Evolutionary conservation across 2,888 invertebrate species (phyloP), one percentile per base, ranked within the genome.

Genomic region (Piscicola geometra): DNA sequence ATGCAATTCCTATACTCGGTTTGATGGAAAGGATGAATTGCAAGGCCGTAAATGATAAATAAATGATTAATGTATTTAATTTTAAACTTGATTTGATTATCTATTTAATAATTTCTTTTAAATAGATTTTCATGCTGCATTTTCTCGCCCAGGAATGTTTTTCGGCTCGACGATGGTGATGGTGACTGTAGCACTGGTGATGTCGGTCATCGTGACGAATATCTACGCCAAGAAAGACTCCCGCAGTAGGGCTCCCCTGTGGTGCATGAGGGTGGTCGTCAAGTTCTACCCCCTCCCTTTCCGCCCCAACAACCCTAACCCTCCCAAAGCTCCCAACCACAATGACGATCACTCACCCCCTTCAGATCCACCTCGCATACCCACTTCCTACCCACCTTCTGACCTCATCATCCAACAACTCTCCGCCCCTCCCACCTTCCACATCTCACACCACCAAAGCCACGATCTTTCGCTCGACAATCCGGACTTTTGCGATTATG

Each of bases 161-260:
- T 79, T 80, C 52, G 79, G 78, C n/a, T 77, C 77, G 35, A 80
- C 80, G 25, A 80, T 80, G 80, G 75, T 80, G 32, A 80, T 80
- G 80, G 80, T 80, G 69, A 80, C 79, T 5, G 72, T 80, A 52
- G 80, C 80, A 25, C 76, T 80, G 67, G 78, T 80, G 36, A 80
- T 80, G 80, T 77, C 78, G 21, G 80, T 80, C 50, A 78, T 79
- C 28, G 77, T 77, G 21, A 80, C 80, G 32, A 80, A 80, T 66
- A 77, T 80, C 36, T 80, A 80, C 76, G 78, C 79, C 76, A 79
- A 79, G 76, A 78, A 79, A 71, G 79, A 79, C 64, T 76, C 77
- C 1, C 75, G 30, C 18, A 28, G 68, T 25, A 68, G 68, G 32
- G 76, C 78, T 67, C 79, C 79, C 12, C 60, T 66, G 12, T 79